A percentile compares a stretch with the other conserved stretches of the same genome.
Evolutionary conservation across 2,888 invertebrate species (phyloP).

Genomic region (Cheilosia pagana): DNA sequence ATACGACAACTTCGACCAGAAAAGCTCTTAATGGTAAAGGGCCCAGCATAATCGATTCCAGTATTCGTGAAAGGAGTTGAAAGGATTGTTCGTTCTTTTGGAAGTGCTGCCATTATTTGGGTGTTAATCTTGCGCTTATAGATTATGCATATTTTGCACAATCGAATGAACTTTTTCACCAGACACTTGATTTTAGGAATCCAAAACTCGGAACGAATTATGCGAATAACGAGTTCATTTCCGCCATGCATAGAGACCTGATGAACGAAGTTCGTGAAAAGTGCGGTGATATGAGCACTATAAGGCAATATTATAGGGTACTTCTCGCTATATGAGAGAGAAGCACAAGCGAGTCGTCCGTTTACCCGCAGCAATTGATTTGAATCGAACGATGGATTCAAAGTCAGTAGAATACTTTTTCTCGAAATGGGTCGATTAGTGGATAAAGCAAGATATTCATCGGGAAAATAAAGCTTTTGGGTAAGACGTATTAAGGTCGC

Average conservation of each 20-base stretch:
- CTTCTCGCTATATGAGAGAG: too few species aligned
- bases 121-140: not conserved
- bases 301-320: too few species aligned
- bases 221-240: too few species aligned
- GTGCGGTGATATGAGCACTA: not conserved
- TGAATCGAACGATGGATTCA: too few species aligned
- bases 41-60: not conserved
- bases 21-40: not conserved
- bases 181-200: not conserved
- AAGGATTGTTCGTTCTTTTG: conserved; percentile 9
- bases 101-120: conserved; percentile 5
- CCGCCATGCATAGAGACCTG: too few species aligned
- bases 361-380: too few species aligned
- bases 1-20: not conserved
- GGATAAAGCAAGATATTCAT: too few species aligned
- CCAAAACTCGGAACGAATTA: not conserved
- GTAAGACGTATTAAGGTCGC: too few species aligned
- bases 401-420: too few species aligned
- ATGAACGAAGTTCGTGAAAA: not conserved
- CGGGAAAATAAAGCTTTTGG: not conserved
- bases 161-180: not conserved
- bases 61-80: not conserved
- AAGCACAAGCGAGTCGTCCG: too few species aligned
- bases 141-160: not conserved
- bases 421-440: too few species aligned